Evolutionary conservation across 2,888 invertebrate species (phyloP).

Genomic region (Trissolcus brochymenae): DNA sequence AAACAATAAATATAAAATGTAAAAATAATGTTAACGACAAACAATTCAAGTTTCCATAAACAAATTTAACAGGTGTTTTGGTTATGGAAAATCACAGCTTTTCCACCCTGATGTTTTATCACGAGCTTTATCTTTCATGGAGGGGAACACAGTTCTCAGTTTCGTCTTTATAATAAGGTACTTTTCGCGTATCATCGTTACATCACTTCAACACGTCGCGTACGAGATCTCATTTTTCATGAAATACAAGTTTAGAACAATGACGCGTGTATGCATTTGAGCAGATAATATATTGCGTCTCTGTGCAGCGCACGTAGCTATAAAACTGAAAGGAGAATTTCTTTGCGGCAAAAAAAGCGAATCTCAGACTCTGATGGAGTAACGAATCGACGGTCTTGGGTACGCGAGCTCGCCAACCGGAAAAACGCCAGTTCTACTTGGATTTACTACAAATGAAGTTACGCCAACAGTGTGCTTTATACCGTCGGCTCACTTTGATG

Average conservation of each 20-base stretch:
- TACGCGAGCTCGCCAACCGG: slow-evolving; percentile 35
- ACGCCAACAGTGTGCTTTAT: slow-evolving; percentile 23
- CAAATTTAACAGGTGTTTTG: no score
- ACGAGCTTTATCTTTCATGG: slow-evolving; percentile 12
- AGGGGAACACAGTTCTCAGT: slow-evolving; percentile 18
- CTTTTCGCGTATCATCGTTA: slow-evolving; percentile 37
- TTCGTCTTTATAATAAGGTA: slow-evolving; percentile 19
- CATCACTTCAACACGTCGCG: slow-evolving; percentile 16
- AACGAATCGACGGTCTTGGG: slow-evolving; percentile 45
- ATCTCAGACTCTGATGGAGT: slow-evolving; percentile 37
- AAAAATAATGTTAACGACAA: no score
- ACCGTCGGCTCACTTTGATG: slow-evolving; percentile 8
- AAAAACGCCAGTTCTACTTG: slow-evolving; percentile 45
- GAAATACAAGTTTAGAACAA: slow-evolving; percentile 43
- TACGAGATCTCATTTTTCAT: slow-evolving; percentile 36
- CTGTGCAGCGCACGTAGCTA: slow-evolving; percentile 34
- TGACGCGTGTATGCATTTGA: slow-evolving; percentile 42
- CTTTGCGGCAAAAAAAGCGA: slow-evolving; percentile 38
- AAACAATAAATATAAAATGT: no score
- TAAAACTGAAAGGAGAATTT: slow-evolving; percentile 34
- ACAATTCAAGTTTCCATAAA: no score
- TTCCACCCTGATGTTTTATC: slow-evolving; percentile 4
- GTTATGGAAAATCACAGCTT: no score
- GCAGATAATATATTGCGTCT: slow-evolving; percentile 46
- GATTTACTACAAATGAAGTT: slow-evolving; percentile 58